Conservation (phyloP, 2,113 vertebrate species). For the Pristiophorus japonicus region DNA sequence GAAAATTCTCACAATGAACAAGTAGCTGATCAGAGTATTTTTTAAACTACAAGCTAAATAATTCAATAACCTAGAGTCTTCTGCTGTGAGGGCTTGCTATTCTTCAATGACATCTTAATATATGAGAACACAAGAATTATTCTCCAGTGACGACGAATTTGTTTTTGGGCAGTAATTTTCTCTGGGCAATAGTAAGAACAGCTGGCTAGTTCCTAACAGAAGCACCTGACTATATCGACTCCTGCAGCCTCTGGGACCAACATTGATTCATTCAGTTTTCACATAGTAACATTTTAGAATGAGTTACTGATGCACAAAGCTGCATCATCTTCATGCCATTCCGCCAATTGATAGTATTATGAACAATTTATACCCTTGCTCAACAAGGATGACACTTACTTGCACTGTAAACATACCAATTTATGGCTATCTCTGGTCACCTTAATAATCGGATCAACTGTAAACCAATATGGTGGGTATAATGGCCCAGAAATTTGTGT, state of each 20-base stretch:
- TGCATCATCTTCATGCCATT: neutral
- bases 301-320: neutral
- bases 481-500: too few species aligned
- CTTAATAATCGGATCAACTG: too few species aligned
- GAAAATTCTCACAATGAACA: neutral
- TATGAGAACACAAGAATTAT: constrained; percentile 6
- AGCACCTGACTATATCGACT: neutral
- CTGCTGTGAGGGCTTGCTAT: neutral
- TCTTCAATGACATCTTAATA: constrained; percentile 12
- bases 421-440: too few species aligned
- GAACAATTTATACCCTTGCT: neutral
- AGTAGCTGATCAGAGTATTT: neutral
- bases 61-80: neutral
- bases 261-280: neutral
- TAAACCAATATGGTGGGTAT: too few species aligned
- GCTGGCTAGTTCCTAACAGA: neutral
- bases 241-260: neutral
- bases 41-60: neutral
- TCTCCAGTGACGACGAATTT: neutral
- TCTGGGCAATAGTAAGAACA: neutral
- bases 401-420: neutral
- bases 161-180: neutral
- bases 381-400: neutral
- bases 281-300: neutral
- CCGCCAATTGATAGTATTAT: neutral